phyloP scores from a whole-genome alignment of 2,113 vertebrate genomes.

The Penelope pileata region DNA sequence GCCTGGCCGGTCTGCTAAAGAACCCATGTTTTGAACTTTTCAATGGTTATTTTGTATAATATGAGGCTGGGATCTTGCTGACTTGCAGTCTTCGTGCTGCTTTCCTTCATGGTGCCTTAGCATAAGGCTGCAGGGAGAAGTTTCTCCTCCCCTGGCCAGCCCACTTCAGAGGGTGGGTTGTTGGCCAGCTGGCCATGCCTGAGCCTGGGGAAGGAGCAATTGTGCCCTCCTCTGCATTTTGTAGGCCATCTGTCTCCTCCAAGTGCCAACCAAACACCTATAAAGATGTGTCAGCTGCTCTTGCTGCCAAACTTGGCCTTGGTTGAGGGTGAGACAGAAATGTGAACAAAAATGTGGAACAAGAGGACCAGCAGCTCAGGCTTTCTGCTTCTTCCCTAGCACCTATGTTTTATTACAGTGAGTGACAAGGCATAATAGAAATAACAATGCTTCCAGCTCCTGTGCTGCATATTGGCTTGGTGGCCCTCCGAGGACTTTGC shows the following conservation, averaged over 20 bases:
- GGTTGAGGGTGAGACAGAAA: not conserved
- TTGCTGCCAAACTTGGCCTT: not conserved
- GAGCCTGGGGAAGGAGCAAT: not conserved
- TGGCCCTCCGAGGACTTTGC: not conserved
- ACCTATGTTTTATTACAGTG: not conserved
- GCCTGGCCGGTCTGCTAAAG: not conserved
- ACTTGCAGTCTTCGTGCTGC: not conserved
- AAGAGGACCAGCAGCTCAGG: not conserved
- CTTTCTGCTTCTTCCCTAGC: not conserved
- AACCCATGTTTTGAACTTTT: not conserved
- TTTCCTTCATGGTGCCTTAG: not conserved
- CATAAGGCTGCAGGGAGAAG: not conserved
- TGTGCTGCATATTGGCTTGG: not conserved
- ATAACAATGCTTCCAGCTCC: rapidly evolving
- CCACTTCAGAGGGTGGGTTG: not conserved
- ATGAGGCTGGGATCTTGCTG: not conserved
- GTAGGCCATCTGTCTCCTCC: rapidly evolving
- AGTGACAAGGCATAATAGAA: not conserved
- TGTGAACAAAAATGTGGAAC: not conserved
- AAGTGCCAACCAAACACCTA: not conserved
- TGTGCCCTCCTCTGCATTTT: not conserved
- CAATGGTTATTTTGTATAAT: not conserved
- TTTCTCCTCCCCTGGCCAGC: not conserved
- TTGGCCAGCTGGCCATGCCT: rapidly evolving
- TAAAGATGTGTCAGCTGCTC: not conserved